These are phyloP conservation scores for Limnephilus lunatus DNA, from an alignment of 2,888 invertebrate species.

Conservation along the genomic window DNA sequence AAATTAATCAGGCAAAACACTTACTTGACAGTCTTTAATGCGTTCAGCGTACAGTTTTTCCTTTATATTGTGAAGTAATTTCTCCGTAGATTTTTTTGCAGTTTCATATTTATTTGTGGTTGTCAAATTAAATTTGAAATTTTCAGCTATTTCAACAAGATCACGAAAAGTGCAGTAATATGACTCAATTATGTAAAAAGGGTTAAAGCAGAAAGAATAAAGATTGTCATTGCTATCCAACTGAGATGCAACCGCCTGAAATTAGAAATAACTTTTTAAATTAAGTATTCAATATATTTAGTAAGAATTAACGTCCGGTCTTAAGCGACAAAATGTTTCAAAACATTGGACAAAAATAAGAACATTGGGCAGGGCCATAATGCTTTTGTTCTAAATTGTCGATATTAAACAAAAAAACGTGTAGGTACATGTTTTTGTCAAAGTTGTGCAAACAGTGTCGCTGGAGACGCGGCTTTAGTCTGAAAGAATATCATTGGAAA, in stretches of 20 bases:
- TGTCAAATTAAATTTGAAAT: neutral
- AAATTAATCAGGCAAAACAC: neutral
- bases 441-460: no score
- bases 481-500: no score
- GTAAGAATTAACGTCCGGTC: no score
- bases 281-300: no score
- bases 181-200: neutral
- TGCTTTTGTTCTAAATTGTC: no score
- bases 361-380: no score
- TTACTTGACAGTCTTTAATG: neutral
- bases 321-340: no score
- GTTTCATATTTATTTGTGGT: neutral
- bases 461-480: no score
- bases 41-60: neutral
- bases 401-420: no score
- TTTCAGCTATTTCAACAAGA: neutral
- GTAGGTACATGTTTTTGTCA: no score
- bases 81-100: neutral
- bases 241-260: neutral
- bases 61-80: neutral
- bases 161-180: neutral
- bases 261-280: neutral
- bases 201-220: neutral
- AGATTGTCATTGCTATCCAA: neutral
- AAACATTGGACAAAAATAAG: no score